phyloP scores from a whole-genome alignment of 2,113 vertebrate species.

The Salvelinus sp. region DNA sequence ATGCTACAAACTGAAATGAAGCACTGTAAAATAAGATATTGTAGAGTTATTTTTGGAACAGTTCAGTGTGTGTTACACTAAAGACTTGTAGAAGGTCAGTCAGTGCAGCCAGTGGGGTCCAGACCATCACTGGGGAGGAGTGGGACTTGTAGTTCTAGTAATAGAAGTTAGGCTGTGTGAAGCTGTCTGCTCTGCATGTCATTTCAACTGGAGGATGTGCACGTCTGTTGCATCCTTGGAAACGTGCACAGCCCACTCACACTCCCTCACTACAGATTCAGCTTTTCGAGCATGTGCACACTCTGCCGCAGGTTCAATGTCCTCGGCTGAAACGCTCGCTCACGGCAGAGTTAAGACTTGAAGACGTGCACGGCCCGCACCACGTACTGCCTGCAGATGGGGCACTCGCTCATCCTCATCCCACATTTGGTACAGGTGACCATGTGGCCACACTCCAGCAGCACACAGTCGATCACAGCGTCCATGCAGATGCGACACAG shows the following conservation, averaged over 20 bases:
- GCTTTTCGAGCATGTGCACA: conserved; percentile 38
- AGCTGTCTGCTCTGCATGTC: conserved; percentile 41
- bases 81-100: conserved; percentile 18
- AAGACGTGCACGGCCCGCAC: conserved; percentile 96
- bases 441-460: conserved; percentile 98
- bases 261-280: too few species aligned
- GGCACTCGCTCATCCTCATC: conserved; percentile 97
- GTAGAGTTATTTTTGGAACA: conserved; percentile 29
- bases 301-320: conserved; percentile 37
- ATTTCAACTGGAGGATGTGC: conserved; percentile 21
- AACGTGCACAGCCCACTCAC: background rate
- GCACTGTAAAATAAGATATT: conserved; percentile 10
- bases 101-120: conserved; percentile 29
- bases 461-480: conserved; percentile 92
- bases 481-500: conserved; percentile 99
- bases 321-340: background rate
- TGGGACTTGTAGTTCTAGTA: conserved; percentile 1
- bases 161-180: conserved; percentile 14
- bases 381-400: conserved; percentile 97
- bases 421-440: conserved; percentile 98
- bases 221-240: conserved; percentile 46
- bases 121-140: background rate
- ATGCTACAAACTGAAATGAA: conserved; percentile 16
- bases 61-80: background rate
- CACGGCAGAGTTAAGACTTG: conserved; percentile 75